Conservation (phyloP, 2,888 invertebrate species). For the Lagria hirta region DNA sequence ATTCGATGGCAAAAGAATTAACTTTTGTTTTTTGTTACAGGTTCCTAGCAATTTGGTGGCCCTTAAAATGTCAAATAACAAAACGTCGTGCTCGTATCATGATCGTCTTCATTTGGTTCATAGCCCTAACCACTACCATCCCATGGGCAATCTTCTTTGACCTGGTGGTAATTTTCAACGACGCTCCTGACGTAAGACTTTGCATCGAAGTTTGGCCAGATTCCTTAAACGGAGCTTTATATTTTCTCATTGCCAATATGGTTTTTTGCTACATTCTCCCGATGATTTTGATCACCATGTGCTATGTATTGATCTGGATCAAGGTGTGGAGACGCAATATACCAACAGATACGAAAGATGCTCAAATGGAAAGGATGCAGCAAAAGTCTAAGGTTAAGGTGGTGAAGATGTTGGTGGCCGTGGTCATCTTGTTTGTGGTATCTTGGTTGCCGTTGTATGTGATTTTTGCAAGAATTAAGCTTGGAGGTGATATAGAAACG, state of each 20-base stretch:
- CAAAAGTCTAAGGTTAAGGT: slow-evolving; percentile 94
- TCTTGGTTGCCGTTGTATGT: slow-evolving; percentile 92
- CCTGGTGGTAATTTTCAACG: slow-evolving; percentile 70
- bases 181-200: slow-evolving; percentile 72
- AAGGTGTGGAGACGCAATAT: slow-evolving; percentile 84
- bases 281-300: slow-evolving; percentile 85
- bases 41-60: slow-evolving; percentile 95
- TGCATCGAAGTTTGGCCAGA: slow-evolving; percentile 88
- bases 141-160: slow-evolving; percentile 93
- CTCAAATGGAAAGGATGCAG: slow-evolving; percentile 89
- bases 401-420: slow-evolving; percentile 91
- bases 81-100: slow-evolving; percentile 83
- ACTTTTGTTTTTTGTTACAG: slow-evolving; percentile 73
- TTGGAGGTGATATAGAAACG: slow-evolving; percentile 71
- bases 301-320: slow-evolving; percentile 90
- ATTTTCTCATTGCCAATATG: slow-evolving; percentile 86
- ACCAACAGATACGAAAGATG: slow-evolving; percentile 88
- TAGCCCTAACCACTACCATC: slow-evolving; percentile 79
- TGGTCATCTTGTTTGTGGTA: slow-evolving; percentile 88
- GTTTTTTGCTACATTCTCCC: slow-evolving; percentile 89
- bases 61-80: slow-evolving; percentile 86
- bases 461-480: slow-evolving; percentile 83
- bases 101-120: slow-evolving; percentile 88
- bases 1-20: no score
- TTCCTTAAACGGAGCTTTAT: slow-evolving; percentile 76